Percentiles rank a stretch among this genome's conserved stretches.
Conservation (phyloP, 2,888 invertebrate species). For the Esperia sulphurella region DNA sequence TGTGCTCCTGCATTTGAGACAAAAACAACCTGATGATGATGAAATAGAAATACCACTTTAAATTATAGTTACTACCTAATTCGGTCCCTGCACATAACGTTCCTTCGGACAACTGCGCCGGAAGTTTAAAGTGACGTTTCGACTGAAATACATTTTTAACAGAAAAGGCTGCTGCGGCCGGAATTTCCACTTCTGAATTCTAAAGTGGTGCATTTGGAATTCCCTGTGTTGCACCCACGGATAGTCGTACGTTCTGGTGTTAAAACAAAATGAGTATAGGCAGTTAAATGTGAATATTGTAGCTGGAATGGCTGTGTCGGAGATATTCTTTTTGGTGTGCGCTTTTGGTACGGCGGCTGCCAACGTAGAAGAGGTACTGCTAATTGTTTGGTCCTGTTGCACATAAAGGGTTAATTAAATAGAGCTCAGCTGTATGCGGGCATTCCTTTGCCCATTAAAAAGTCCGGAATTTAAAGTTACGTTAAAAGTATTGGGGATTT, state of each 20-base stretch:
- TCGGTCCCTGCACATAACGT: too few relatives aligned
- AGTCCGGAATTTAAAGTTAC: too few relatives aligned
- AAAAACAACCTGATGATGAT: too few relatives aligned
- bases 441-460: too few relatives aligned
- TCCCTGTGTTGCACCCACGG: slow-evolving; percentile 20
- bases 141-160: slow-evolving; percentile 9
- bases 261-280: slow-evolving; percentile 50
- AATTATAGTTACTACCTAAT: too few relatives aligned
- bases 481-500: too few relatives aligned
- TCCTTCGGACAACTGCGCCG: background rate
- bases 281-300: slow-evolving; percentile 48
- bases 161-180: slow-evolving; percentile 25
- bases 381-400: slow-evolving; percentile 31
- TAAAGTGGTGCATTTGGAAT: slow-evolving; percentile 23
- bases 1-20: too few relatives aligned
- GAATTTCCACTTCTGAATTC: slow-evolving; percentile 31
- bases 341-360: slow-evolving; percentile 19
- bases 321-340: slow-evolving; percentile 28
- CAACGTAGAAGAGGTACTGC: slow-evolving; percentile 34
- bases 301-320: slow-evolving; percentile 38
- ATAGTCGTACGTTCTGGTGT: slow-evolving; percentile 33
- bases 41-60: too few relatives aligned
- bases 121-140: background rate
- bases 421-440: too few relatives aligned
- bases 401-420: too few relatives aligned